Evolutionary conservation across 1,140 invertebrate genomes (phyloP), one percentile per base, ranked within the genome.

Genomic region (Dinoponera quadriceps): DNA sequence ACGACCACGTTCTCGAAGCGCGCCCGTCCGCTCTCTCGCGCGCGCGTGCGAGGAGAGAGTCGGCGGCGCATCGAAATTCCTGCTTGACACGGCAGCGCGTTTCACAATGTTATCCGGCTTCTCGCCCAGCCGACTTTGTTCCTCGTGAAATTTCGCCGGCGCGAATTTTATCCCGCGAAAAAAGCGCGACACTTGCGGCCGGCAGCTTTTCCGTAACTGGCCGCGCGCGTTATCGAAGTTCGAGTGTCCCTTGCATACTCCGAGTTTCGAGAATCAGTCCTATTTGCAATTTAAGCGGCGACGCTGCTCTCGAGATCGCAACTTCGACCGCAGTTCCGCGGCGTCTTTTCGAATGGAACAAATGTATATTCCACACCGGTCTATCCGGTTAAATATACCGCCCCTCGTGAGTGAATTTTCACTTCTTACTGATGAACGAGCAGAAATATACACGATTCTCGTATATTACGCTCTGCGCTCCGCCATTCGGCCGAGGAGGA

Each of bases 271-370:
- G 54, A 85, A 85, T 85, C 74, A 44, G 27, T 16, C 7, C 22
- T 16, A 49, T 68, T 69, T 54, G 71, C 72, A 51, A 83, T 71
- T 71, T 77, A 71, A 85, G 27, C 20, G 20, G 51, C 60, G 44
- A 9, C n/a, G 13, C 11, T 18, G 22, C 38, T 66, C 60, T 69
- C 69, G 78, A 74, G 68, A 82, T 51, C 55, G 16, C 9, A n/a
- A 55, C n/a, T 44, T 44, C 3, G 9, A 11, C 7, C 9, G 9
- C 38, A 44, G 0, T 11, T 44, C 38, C 3, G 38, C 38, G 38
- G 29, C 29, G 29, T 33, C 29, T 5, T 33, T 3, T 33, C 5
- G 5, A 33, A 33, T 3, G 5, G n/a, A 33, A 33, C 2, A 5
- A 33, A 33, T 33, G 29, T 33, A 33, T 33, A 33, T 33, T 33